These are phyloP conservation scores for Lasius fuliginosus DNA, from an alignment of 2,888 invertebrate genomes.

Conservation along the genomic window DNA sequence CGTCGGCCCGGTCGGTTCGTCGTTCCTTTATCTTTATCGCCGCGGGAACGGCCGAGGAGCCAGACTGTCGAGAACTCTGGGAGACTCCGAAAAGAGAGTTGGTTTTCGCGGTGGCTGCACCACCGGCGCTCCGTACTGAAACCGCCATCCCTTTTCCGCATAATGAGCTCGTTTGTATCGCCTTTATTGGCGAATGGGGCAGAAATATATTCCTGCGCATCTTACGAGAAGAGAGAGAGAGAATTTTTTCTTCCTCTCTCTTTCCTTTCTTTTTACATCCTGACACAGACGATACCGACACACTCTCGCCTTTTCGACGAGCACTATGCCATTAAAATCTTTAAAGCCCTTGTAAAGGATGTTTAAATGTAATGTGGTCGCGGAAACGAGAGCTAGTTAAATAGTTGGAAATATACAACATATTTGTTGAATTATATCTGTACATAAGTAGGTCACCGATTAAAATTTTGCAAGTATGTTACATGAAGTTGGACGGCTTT, in stretches of 20 bases:
- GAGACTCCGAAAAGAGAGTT: constrained; percentile 60
- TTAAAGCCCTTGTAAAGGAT: constrained; percentile 39
- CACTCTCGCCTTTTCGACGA: constrained; percentile 30
- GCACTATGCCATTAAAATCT: constrained; percentile 41
- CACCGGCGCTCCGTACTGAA: constrained; percentile 53
- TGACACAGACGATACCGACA: neutral
- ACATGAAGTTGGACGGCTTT: neutral
- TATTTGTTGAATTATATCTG: constrained; percentile 5
- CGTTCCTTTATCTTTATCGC: constrained; percentile 77
- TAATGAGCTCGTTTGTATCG: constrained; percentile 81
- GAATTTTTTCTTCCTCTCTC: constrained; percentile 48
- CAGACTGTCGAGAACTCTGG: constrained; percentile 56
- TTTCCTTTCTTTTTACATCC: constrained; percentile 23
- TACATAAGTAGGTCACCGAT: neutral
- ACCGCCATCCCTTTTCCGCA: constrained; percentile 74
- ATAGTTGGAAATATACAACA: constrained; percentile 13
- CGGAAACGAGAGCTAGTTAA: constrained; percentile 9
- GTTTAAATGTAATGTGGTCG: constrained; percentile 28
- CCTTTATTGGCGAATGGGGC: constrained; percentile 71
- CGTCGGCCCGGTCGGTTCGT: constrained; percentile 46
- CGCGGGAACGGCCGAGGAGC: constrained; percentile 66
- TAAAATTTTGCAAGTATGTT: neutral
- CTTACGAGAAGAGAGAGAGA: constrained; percentile 18
- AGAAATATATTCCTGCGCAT: constrained; percentile 35
- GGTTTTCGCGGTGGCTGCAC: constrained; percentile 66